Conservation (phyloP, 1,140 invertebrate species). For the Habropoda laboriosa region DNA sequence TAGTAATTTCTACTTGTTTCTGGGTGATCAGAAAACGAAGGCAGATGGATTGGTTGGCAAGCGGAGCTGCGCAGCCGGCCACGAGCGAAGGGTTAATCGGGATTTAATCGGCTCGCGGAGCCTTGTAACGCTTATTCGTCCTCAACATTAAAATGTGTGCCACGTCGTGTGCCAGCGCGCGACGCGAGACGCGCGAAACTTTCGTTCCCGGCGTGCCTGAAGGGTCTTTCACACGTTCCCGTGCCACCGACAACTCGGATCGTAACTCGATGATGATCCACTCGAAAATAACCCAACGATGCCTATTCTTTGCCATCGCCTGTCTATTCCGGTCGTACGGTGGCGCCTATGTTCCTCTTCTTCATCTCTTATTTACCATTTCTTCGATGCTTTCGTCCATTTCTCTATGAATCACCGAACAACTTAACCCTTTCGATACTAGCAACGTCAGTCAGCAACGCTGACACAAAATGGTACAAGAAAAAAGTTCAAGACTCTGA, state of each 20-base stretch:
- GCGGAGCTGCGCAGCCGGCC: not conserved
- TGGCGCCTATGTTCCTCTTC: constrained; percentile 37
- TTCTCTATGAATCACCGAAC: too few species aligned
- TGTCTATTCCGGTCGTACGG: constrained; percentile 54
- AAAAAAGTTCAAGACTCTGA: too few species aligned
- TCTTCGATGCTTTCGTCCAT: too few species aligned
- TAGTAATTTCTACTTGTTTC: too few species aligned
- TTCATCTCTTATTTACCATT: too few species aligned
- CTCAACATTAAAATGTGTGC: constrained; percentile 63
- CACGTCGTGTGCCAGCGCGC: constrained; percentile 46
- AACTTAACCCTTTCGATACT: too few species aligned
- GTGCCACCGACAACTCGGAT: constrained; percentile 39
- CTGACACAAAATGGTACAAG: too few species aligned
- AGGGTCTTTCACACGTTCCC: constrained; percentile 60
- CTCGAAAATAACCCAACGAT: constrained; percentile 54
- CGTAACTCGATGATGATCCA: constrained; percentile 57
- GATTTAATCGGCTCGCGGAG: constrained; percentile 47
- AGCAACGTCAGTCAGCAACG: too few species aligned
- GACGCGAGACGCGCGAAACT: constrained; percentile 43
- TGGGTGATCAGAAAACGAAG: too few species aligned
- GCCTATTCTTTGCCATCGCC: constrained; percentile 55
- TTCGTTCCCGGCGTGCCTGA: constrained; percentile 54
- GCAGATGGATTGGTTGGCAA: constrained; percentile 5
- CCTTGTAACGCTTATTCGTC: constrained; percentile 62
- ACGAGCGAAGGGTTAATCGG: constrained; percentile 32